Evolutionary conservation across 2,797 vertebrate species (phyloP).

Genomic region (Prunella strophiata): DNA sequence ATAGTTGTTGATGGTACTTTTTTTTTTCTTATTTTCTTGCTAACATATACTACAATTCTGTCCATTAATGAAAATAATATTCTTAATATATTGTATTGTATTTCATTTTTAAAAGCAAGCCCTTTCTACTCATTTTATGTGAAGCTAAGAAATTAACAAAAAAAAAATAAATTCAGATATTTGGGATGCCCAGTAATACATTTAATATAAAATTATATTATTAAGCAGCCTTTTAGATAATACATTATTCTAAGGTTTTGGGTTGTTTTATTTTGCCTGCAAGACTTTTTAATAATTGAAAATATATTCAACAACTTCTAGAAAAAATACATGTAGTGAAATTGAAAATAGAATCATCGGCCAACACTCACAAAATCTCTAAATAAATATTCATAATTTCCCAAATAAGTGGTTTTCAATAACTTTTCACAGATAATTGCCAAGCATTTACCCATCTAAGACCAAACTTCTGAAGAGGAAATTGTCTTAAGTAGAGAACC

Average conservation of each 20-base stretch:
- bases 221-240: constrained; percentile 54
- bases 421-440: neutral
- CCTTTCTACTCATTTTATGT: constrained; percentile 11
- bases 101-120: constrained; percentile 23
- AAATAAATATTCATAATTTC: neutral
- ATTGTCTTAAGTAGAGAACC: neutral
- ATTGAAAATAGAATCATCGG: neutral
- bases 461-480: neutral
- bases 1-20: neutral
- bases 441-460: neutral
- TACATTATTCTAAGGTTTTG: neutral
- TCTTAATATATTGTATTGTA: constrained; percentile 4
- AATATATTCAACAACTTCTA: constrained; percentile 45
- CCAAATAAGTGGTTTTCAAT: neutral
- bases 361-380: neutral
- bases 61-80: constrained; percentile 52
- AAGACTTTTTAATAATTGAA: constrained; percentile 43
- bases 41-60: constrained; percentile 19
- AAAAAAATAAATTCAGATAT: constrained; percentile 50
- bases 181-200: constrained; percentile 14
- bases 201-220: constrained; percentile 26
- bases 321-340: neutral
- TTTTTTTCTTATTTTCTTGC: neutral
- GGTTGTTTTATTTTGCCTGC: neutral
- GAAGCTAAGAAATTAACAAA: constrained; percentile 53